phyloP scores from a whole-genome alignment of 1,140 invertebrate species.

The Pseudomyrmex pallidus region DNA sequence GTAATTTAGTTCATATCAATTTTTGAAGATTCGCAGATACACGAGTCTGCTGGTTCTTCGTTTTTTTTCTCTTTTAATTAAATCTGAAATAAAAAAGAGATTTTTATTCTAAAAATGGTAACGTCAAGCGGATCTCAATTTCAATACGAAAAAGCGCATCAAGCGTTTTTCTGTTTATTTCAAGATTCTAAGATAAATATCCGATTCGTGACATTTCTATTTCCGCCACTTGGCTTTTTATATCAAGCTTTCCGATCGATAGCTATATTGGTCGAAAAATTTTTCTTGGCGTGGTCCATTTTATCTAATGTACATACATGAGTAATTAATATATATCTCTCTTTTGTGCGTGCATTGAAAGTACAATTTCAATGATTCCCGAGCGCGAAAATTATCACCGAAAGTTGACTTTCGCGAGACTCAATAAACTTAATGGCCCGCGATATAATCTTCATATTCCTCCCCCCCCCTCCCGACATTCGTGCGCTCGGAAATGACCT shows the following conservation, averaged over 20 bases:
- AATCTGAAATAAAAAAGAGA: no score
- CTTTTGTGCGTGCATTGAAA: background rate
- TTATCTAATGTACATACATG: no score
- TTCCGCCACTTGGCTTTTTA: background rate
- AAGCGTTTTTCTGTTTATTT: background rate
- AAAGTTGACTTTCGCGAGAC: background rate
- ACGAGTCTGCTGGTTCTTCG: no score
- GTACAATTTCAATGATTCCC: background rate
- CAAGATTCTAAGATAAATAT: background rate
- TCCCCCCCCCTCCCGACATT: no score
- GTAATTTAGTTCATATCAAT: background rate
- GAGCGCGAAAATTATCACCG: background rate
- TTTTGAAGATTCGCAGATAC: no score
- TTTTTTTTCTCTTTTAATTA: no score
- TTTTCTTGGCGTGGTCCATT: no score
- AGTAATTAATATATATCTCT: no score
- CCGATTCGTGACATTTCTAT: constrained; percentile 4
- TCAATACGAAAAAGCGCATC: background rate
- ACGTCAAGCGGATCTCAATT: background rate
- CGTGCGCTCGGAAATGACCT: constrained; percentile 2
- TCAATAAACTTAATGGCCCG: background rate
- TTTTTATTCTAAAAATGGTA: no score
- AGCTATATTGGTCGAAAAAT: background rate
- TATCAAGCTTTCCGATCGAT: constrained; percentile 22
- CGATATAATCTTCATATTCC: background rate